Conservation (phyloP, 1,140 invertebrate species). For the Antheraea pernyi region DNA sequence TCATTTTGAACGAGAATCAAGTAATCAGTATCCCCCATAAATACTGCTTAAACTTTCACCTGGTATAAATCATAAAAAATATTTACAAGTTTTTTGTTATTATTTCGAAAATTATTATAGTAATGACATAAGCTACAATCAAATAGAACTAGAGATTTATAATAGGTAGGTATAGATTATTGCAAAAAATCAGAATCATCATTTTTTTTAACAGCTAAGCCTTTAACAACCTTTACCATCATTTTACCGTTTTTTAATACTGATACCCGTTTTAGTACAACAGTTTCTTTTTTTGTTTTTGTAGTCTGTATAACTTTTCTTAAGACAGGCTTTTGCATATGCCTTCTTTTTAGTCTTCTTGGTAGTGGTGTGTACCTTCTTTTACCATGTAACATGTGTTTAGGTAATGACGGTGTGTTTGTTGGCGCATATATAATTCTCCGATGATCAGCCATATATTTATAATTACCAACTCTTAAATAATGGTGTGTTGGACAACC, state of each 20-base stretch:
- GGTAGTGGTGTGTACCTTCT: slow-evolving; percentile 34
- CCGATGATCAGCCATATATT: slow-evolving; percentile 20
- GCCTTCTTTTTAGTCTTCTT: slow-evolving; percentile 20
- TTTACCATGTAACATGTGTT: slow-evolving; percentile 30
- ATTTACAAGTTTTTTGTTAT: no score
- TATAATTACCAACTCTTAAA: slow-evolving; percentile 33
- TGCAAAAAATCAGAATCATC: slow-evolving; percentile 32
- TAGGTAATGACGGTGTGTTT: slow-evolving; percentile 17
- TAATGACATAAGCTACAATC: no score
- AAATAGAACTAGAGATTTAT: no score
- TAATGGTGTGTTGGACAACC: slow-evolving; percentile 30
- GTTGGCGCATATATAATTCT: slow-evolving; percentile 17
- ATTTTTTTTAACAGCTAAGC: slow-evolving; percentile 19
- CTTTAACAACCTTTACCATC: slow-evolving; percentile 35
- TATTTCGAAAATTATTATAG: no score
- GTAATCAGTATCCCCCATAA: no score
- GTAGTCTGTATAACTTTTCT: slow-evolving; percentile 12
- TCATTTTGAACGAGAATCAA: no score
- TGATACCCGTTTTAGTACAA: slow-evolving; percentile 31
- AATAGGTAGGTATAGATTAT: not conserved
- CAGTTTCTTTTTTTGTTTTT: slow-evolving; percentile 15
- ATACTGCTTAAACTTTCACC: no score
- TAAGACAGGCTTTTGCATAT: not conserved
- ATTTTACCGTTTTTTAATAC: slow-evolving; percentile 31
- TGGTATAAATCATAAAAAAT: no score